Evolutionary conservation across 2,113 vertebrate genomes (phyloP), one percentile per base, ranked within the genome.

Genomic region (Bostrychus sinensis): DNA sequence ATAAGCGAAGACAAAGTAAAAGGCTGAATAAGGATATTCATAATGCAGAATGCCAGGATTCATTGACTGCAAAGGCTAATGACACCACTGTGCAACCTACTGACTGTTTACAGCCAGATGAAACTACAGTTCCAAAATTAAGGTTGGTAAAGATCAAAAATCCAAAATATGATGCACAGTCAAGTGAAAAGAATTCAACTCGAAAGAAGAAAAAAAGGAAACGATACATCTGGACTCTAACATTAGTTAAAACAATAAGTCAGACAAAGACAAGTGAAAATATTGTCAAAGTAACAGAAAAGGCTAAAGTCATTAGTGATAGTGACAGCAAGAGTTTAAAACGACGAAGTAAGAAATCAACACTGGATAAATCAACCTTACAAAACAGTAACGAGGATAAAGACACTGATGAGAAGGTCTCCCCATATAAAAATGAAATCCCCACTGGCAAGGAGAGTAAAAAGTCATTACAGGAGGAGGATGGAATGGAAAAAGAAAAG

Each of bases 211-310:
- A 92, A 77, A 93, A 90, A 64, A 80, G 85, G 32, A 89, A 70
- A 79, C 91, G 90, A 80, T 91, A 87, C 81, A 73, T 93, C 16
- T 93, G 92, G 92, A 89, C 88, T 53, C 78, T 93, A 50, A 83
- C 89, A 1, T 76, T 92, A 16, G 87, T 92, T 16, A 90, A 91
- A 26, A 71, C 57, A 57, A 80, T 50, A 70, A 72, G 63, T 72
- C 79, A 37, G 30, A 66, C 30, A 4, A 69, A 34, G 13, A 36
- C 13, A 5, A 53, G 63, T 39, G 75, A 69, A 68, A 80, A 65
- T 41, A 39, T 64, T 61, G 62, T 69, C 20, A 79, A 79, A 67
- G 57, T 54, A 54, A 62, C 67, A 43, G 78, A 86, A 23, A 68
- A 76, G 65, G 51, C 51, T 56, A 66, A 80, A 66, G 80, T 62